Conservation (phyloP, 2,888 invertebrate genomes). For the Elysia crispata region DNA sequence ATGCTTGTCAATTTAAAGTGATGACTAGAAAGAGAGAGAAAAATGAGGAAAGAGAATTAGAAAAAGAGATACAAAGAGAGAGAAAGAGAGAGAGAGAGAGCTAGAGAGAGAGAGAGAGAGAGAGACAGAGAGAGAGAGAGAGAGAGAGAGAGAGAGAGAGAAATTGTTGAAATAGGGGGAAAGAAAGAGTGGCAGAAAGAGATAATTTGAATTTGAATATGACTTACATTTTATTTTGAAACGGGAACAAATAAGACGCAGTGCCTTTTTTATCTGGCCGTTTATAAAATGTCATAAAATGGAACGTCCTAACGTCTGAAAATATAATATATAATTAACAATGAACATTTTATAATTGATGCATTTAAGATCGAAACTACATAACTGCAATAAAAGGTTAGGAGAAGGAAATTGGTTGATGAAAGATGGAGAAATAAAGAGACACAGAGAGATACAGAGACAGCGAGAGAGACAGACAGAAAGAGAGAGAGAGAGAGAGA, state of each 20-base stretch:
- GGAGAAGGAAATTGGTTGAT: too few relatives aligned
- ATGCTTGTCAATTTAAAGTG: neutral
- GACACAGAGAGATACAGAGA: neutral
- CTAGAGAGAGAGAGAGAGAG: neutral
- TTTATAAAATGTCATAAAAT: neutral
- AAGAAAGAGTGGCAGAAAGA: neutral
- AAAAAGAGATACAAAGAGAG: neutral
- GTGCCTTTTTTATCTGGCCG: neutral
- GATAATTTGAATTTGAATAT: neutral
- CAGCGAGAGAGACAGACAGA: neutral
- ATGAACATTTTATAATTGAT: too few relatives aligned
- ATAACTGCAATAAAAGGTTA: too few relatives aligned
- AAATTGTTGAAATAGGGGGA: conserved; percentile 15
- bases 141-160: neutral
- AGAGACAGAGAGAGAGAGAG: conserved; percentile 5
- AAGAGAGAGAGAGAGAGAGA: neutral
- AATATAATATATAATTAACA: too few relatives aligned
- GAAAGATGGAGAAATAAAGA: neutral
- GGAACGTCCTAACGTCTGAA: neutral
- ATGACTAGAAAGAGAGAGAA: neutral
- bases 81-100: neutral
- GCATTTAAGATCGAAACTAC: too few relatives aligned
- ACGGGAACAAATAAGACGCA: neutral
- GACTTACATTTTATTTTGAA: neutral
- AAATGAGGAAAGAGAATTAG: neutral